Evolutionary conservation across 2,888 invertebrate genomes (phyloP), one percentile per base, ranked within the genome.

Genomic region (Andricus quercusramuli): DNA sequence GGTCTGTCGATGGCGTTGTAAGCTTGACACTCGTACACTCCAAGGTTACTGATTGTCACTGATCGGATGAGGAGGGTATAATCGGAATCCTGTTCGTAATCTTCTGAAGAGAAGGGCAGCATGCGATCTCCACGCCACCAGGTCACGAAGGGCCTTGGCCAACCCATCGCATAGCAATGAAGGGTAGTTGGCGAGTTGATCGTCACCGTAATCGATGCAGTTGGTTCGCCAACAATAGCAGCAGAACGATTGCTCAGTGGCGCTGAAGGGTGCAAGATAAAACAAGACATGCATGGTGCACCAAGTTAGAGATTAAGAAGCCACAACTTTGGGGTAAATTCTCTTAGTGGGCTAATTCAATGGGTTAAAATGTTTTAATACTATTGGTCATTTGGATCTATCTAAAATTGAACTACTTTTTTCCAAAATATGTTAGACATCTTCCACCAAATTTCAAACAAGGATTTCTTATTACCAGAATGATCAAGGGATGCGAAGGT

Each of bases 11-110:
- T 91, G 3, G 97, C 97, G 90, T 98, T 98, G 93, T 96, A 98
- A 6, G 97, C 98, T 89, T 97, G 96, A 90, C 99, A 99, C 9
- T 96, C 96, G 93, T 99, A 99, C 77, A 96, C 94, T 6, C 98
- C 98, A 78, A 97, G 94, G 88, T 96, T 96, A 9, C 95, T 94
- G 29, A 96, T 89, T 56, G 95, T 94, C 20, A 98, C 95, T 1
- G 95, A 93, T 78, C 95, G 94, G 89, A 99, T 97, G 82, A 95
- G 94, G 68, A 99, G 94, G 2, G 96, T 95, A 92, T 95, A 96
- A 88, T 96, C 97, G 78, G 95, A 94, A 82, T 95, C 94, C 83
- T 96, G 96, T 90, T 97, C 96, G 91, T 95, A 97, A 78, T 94
- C 93, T 22, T 94, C 93, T 83, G 95, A 95, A 86, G 94, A 94